Evolutionary conservation across 2,113 vertebrate species (phyloP), one percentile per base, ranked within the genome.

Genomic region (Lagopus leucura): DNA sequence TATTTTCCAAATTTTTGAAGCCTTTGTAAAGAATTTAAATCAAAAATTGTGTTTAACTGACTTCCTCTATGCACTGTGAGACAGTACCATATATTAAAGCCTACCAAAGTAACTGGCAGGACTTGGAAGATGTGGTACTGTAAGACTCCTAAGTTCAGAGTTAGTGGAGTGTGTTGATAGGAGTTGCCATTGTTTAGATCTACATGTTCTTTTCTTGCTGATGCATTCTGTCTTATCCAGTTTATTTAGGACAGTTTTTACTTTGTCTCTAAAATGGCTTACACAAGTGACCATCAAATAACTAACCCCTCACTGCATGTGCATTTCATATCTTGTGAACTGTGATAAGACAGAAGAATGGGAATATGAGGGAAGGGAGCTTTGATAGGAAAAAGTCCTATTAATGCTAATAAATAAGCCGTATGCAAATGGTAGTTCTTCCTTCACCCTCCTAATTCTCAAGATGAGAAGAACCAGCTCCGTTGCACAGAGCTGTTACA

Each of bases 371-470:
- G 1, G 60, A 95, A 94, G 96, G 85, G 45, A 81, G 42, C 42
- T 92, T 93, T 43, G 42, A 43, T 43, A 43, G 93, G 70, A 69
- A 72, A 96, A 93, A 95, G 92, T 78, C 66, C n/a, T 43, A n/a
- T 91, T 95, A 96, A 94, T 87, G 45, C 90, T 73, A 66, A 92
- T 48, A 94, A 66, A 92, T 48, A 94, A 94, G 75, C 87, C 78
- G 79, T 3, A 20, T 89, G 61, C 71, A 94, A 96, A 92, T 76
- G 40, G 64, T 25, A 47, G 43, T 85, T 81, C 30, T 55, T 77
- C 27, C 50, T 92, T 87, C 67, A 61, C 19, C 40, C 42, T 86
- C 30, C 65, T 93, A 93, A 94, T 94, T 95, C 79, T 76, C 40
- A 70, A 77, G n/a, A 80, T 48, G 85, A 24, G 7, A 88, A 36